phyloP scores from a whole-genome alignment of 2,797 vertebrate species.

The Typhlichthys eigenmanni region DNA sequence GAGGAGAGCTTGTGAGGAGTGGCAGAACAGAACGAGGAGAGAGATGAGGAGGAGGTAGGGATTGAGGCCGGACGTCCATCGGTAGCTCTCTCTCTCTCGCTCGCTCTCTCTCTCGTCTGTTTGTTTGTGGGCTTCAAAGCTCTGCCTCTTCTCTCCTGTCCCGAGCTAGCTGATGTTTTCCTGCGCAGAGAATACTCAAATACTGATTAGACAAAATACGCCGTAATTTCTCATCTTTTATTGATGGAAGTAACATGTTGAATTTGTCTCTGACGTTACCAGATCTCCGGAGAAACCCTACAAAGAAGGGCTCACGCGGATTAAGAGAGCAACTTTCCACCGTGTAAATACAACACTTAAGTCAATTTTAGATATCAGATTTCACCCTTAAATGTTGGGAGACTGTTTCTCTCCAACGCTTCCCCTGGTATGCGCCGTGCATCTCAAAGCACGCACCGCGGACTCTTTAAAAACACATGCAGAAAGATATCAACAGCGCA shows the following conservation, averaged over 20 bases:
- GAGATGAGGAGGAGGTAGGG: constrained; percentile 77
- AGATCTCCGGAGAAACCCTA: not conserved
- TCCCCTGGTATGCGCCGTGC: constrained; percentile 66
- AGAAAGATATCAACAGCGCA: constrained; percentile 52
- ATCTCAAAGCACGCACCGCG: constrained; percentile 51
- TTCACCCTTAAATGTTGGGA: constrained; percentile 59
- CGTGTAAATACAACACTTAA: constrained; percentile 70
- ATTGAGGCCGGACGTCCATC: constrained; percentile 74
- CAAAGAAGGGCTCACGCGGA: constrained; percentile 63
- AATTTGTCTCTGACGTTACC: constrained; percentile 29
- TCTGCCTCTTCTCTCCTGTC: constrained; percentile 60
- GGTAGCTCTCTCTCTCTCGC: constrained; percentile 35
- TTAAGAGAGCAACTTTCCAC: constrained; percentile 72
- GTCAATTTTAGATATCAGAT: constrained; percentile 73
- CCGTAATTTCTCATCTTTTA: constrained; percentile 81
- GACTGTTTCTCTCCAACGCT: constrained; percentile 66
- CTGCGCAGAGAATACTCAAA: constrained; percentile 72
- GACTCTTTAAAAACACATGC: constrained; percentile 4
- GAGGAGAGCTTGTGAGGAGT: not conserved
- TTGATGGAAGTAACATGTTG: constrained; percentile 77
- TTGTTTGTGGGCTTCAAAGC: constrained; percentile 79
- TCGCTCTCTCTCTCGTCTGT: constrained; percentile 62
- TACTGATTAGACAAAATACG: constrained; percentile 81
- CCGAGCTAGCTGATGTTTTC: constrained; percentile 67
- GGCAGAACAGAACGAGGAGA: constrained; percentile 77